Conservation (phyloP, 2,888 invertebrate genomes). For the Nineta flava region DNA sequence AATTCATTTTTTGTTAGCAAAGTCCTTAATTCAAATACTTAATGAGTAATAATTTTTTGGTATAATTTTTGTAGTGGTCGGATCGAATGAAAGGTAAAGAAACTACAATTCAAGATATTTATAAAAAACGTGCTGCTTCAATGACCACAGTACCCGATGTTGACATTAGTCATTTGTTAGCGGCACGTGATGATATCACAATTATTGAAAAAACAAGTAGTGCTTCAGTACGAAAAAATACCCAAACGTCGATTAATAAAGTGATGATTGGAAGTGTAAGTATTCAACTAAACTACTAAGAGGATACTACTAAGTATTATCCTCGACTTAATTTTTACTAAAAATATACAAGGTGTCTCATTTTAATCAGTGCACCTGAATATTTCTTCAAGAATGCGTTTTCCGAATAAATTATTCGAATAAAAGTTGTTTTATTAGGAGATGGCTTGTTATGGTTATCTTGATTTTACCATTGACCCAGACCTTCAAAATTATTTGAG, state of each 20-base stretch:
- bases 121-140: slow-evolving; percentile 33
- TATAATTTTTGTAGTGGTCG: slow-evolving; percentile 51
- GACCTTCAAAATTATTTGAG: no score
- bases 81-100: slow-evolving; percentile 60
- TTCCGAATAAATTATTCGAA: no score
- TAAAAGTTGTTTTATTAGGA: no score
- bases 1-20: no score
- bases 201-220: slow-evolving; percentile 87
- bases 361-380: no score
- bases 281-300: no score
- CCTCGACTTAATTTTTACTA: no score
- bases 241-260: slow-evolving; percentile 68
- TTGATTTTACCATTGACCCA: no score
- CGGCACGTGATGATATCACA: slow-evolving; percentile 69
- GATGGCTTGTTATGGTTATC: no score
- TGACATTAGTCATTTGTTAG: slow-evolving; percentile 59
- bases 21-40: background rate
- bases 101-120: slow-evolving; percentile 46
- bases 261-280: slow-evolving; percentile 69
- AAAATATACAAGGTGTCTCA: no score
- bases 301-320: no score
- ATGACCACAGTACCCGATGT: slow-evolving; percentile 45
- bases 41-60: background rate
- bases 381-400: no score
- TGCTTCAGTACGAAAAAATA: slow-evolving; percentile 70